Evolutionary conservation across 2,888 invertebrate genomes (phyloP).

Genomic region (Cosmopolites sordidus): DNA sequence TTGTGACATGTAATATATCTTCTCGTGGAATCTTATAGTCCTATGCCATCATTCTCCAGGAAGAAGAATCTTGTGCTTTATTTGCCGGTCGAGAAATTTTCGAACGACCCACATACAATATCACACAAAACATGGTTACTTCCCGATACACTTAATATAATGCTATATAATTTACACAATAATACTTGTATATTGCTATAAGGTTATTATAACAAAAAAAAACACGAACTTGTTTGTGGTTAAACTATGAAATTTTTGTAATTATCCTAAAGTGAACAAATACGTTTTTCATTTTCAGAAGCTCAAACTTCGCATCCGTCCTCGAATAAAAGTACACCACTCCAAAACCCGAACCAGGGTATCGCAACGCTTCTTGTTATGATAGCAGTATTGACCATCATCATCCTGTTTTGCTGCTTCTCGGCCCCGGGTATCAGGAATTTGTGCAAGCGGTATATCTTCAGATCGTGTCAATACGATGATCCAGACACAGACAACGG

Average conservation of each 20-base stretch:
- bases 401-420: slow-evolving; percentile 57
- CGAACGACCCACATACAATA: too few species aligned
- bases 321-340: slow-evolving; percentile 14
- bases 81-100: too few species aligned
- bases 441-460: slow-evolving; percentile 47
- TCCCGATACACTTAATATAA: too few species aligned
- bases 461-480: slow-evolving; percentile 50
- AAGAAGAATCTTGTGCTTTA: too few species aligned
- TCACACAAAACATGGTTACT: too few species aligned
- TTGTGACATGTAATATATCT: too few species aligned
- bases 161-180: too few species aligned
- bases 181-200: too few species aligned
- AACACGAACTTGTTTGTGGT: too few species aligned
- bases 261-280: background rate
- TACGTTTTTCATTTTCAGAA: slow-evolving; percentile 10
- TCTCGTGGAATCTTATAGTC: too few species aligned
- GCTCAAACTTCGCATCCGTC: slow-evolving; percentile 4
- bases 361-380: slow-evolving; percentile 54
- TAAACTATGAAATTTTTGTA: background rate
- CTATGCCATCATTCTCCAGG: too few species aligned
- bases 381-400: slow-evolving; percentile 55
- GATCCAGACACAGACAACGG: slow-evolving; percentile 45
- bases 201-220: too few species aligned
- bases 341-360: slow-evolving; percentile 43
- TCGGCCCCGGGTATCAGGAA: slow-evolving; percentile 55